Conservation (phyloP, 2,113 vertebrate species). For the Myotis brandtii region DNA sequence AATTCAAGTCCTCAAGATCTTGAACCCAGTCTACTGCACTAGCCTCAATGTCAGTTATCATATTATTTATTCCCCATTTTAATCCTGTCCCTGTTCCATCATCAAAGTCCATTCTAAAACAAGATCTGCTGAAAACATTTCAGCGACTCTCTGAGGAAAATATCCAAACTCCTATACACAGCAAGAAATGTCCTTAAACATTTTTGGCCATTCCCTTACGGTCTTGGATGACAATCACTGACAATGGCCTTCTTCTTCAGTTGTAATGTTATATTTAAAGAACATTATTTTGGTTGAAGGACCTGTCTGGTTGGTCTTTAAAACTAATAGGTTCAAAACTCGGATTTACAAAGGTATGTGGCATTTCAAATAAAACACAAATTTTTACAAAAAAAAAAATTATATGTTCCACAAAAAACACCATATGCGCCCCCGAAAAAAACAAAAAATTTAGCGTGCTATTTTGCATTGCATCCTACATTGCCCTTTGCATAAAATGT, state of each 20-base stretch:
- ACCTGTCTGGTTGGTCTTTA: not conserved
- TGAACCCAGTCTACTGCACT: too few species aligned
- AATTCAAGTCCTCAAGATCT: too few species aligned
- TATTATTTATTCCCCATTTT: too few species aligned
- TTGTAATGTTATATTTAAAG: constrained; percentile 35
- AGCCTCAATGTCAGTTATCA: too few species aligned
- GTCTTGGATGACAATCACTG: not conserved
- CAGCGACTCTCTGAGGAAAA: too few species aligned
- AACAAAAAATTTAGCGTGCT: not conserved
- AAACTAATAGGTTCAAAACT: not conserved
- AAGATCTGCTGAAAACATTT: too few species aligned
- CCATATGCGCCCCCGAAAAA: not conserved
- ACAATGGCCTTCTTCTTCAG: constrained; percentile 24
- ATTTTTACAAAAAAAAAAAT: not conserved
- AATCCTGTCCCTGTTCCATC: too few species aligned
- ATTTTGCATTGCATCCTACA: not conserved
- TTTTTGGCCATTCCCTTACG: not conserved
- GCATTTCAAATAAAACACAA: constrained; percentile 26
- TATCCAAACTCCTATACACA: too few species aligned
- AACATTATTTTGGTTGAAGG: not conserved
- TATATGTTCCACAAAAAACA: not conserved
- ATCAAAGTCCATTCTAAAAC: too few species aligned
- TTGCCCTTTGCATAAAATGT: not conserved
- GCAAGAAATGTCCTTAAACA: too few species aligned
- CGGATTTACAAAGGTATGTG: constrained; percentile 17